A percentile compares a stretch with the other conserved stretches of the same genome.
Conservation (phyloP, 1,140 invertebrate genomes). For the Drosophila micromelanica region DNA sequence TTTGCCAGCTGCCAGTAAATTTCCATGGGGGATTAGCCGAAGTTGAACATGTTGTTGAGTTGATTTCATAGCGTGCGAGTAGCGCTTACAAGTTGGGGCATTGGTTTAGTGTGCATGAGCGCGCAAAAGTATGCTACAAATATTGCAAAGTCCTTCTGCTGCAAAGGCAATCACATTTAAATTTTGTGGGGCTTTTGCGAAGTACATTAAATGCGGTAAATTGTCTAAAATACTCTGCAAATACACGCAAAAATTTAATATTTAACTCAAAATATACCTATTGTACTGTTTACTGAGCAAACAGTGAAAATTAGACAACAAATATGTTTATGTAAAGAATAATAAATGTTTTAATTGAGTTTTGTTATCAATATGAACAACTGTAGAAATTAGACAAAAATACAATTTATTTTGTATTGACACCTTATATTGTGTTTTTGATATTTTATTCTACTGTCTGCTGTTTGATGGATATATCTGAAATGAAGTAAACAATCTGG, state of each 20-base stretch:
- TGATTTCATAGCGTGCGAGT: constrained; percentile 56
- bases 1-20: constrained; percentile 46
- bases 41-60: constrained; percentile 53
- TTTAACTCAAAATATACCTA: not conserved
- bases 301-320: not conserved
- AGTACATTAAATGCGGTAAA: constrained; percentile 10
- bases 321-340: not conserved
- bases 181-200: constrained; percentile 11
- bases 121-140: constrained; percentile 44
- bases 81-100: constrained; percentile 43
- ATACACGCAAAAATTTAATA: not conserved
- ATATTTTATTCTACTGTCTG: no score
- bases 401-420: no score
- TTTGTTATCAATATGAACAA: not conserved
- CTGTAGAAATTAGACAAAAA: no score
- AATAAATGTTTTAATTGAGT: not conserved
- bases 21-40: constrained; percentile 69
- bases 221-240: constrained; percentile 11
- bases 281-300: not conserved
- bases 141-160: constrained; percentile 13
- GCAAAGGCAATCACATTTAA: constrained; percentile 31
- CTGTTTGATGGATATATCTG: no score
- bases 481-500: not conserved
- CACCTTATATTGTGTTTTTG: no score
- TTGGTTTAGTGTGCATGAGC: constrained; percentile 40